Base-by-base conservation (phyloP, 2,888 invertebrate species). In the Brachynemurus nebulosus region DNA sequence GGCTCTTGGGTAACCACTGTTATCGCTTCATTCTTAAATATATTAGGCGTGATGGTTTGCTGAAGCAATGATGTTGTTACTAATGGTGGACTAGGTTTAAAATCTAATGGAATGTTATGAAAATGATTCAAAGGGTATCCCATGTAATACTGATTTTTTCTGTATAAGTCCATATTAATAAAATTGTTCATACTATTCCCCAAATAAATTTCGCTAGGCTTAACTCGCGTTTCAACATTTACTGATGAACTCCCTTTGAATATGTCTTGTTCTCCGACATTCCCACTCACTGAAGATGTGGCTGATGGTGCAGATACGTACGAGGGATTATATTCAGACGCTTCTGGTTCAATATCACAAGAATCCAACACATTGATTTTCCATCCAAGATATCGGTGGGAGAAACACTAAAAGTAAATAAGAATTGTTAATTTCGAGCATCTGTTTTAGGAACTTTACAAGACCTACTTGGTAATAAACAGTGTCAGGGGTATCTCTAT, bases 311-410 rank as follows among this genome's bases (percentile, higher is more conserved):
- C n/a, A 12, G 30, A 30, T 30, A 30, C 30, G 37, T 37, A 40
- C 3, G 67, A 55, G 4, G 61, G 61, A 50, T 72, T 66, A 4
- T 67, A 64, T 51, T 76, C 72, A 48, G 76, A 77, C 17, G 69
- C 75, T 37, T 71, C 69, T 2, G 64, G 64, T 36, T 63, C 59
- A 45, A 60, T 57, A 51, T 86, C 84, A 57, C 90, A 91, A 37
- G 74, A 71, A 61, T 95, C 91, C 50, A 83, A 70, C 1, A 96
- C 89, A 62, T 88, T 82, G 55, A 96, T 93, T 67, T 89, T 91
- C 90, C 92, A 93, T 40, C 95, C 95, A 57, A 95, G 78, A 61
- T 92, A 80, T 49, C 91, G 84, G 63, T 92, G 91, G 4, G 89
- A 84, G 71, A 81, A 93, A 63, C 93, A 93, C 83, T 95, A 71